These are phyloP conservation scores for Saccostrea glomerata DNA, from an alignment of 1,140 invertebrate species.

Conservation along the genomic window DNA sequence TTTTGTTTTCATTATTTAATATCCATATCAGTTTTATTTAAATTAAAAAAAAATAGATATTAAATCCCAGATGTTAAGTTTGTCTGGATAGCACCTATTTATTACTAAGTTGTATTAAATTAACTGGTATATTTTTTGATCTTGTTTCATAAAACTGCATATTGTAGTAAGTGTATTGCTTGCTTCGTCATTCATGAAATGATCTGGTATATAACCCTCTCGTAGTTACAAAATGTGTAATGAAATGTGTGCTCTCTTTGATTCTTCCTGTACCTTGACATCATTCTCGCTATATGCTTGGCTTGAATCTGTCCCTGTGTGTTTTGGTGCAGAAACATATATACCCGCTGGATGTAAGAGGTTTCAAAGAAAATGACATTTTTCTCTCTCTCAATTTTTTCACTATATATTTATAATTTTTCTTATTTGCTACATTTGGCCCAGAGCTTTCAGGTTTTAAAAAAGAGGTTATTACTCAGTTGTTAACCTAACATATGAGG, in stretches of 20 bases:
- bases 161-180: too few species aligned
- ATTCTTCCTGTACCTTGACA: neutral
- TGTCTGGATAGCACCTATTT: too few species aligned
- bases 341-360: slow-evolving; percentile 1
- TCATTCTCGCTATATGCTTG: slow-evolving; percentile 8
- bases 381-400: neutral
- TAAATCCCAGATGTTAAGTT: neutral
- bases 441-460: neutral
- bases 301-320: slow-evolving; percentile 18
- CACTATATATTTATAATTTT: neutral
- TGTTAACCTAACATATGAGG: neutral
- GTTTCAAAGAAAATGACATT: neutral
- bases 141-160: too few species aligned
- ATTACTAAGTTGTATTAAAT: too few species aligned
- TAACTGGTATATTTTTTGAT: too few species aligned
- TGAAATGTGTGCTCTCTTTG: neutral
- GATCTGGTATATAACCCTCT: neutral
- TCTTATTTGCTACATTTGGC: neutral
- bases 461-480: slow-evolving; percentile 13
- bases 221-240: neutral
- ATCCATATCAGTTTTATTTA: neutral
- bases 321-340: slow-evolving; percentile 11
- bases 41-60: neutral
- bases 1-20: too few species aligned
- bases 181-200: neutral